Percentiles rank a stretch among this genome's conserved stretches.
phyloP scores from a whole-genome alignment of 1,140 invertebrate species.

The Lerema accius region DNA sequence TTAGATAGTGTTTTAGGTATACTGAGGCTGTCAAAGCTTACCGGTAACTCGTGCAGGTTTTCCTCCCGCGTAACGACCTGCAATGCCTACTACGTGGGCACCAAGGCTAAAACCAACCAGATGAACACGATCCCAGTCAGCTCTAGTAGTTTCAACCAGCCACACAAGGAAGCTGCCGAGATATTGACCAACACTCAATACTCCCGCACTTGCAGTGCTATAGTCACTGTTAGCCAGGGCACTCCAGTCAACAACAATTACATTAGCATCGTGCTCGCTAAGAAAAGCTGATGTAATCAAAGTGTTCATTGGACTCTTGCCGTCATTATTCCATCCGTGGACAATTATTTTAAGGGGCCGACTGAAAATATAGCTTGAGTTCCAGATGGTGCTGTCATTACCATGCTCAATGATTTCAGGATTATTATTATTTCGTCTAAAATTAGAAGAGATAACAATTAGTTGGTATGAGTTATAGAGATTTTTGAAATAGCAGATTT shows the following conservation, averaged over 20 bases:
- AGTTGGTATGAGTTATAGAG: conserved; percentile 38
- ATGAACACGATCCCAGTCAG: conserved; percentile 83
- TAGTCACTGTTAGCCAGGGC: conserved; percentile 55
- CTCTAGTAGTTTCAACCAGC: conserved; percentile 46
- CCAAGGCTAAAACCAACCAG: conserved; percentile 93
- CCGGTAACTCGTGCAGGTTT: conserved; percentile 48
- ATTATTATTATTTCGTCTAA: conserved; percentile 50
- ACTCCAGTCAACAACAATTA: conserved; percentile 80
- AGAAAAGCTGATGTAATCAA: conserved; percentile 70
- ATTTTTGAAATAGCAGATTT: too few relatives aligned
- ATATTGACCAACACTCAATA: conserved; percentile 66
- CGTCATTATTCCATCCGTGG: conserved; percentile 66
- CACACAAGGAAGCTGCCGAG: conserved; percentile 61
- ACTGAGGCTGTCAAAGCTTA: too few relatives aligned
- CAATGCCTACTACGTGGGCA: conserved; percentile 90
- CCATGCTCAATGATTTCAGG: conserved; percentile 46
- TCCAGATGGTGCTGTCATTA: conserved; percentile 47
- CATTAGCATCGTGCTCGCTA: conserved; percentile 75
- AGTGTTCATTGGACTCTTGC: conserved; percentile 48
- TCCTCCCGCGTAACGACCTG: conserved; percentile 82
- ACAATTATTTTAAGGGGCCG: conserved; percentile 53
- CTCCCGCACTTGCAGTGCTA: conserved; percentile 74
- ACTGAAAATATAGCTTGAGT: conserved; percentile 51
- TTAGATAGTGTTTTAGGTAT: too few relatives aligned
- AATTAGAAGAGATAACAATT: conserved; percentile 17